Conservation (phyloP, 2,113 vertebrate species). For the Cricetomys ansorgei region DNA sequence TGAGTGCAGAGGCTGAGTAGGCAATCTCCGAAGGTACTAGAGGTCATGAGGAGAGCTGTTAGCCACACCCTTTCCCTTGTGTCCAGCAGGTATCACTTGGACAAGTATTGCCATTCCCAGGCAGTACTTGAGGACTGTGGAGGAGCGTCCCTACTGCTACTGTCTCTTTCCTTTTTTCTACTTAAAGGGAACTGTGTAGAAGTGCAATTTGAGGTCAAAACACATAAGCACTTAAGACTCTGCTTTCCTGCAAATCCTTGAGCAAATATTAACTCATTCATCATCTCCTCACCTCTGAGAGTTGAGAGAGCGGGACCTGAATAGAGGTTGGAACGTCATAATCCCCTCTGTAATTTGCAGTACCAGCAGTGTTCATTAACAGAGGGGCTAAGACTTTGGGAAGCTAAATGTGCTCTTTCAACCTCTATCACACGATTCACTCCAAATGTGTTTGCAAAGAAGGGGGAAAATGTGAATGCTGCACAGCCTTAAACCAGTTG, state of each 20-base stretch:
- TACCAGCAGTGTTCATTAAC: slow-evolving; percentile 65
- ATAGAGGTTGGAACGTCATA: slow-evolving; percentile 55
- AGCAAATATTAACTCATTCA: slow-evolving; percentile 77
- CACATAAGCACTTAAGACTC: slow-evolving; percentile 55
- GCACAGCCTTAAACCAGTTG: not conserved
- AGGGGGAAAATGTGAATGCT: not conserved
- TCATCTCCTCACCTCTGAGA: slow-evolving; percentile 65
- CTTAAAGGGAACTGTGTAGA: slow-evolving; percentile 16
- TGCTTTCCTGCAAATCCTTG: slow-evolving; percentile 68
- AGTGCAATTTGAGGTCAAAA: slow-evolving; percentile 59
- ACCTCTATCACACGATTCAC: slow-evolving; percentile 45
- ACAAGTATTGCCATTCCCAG: not conserved
- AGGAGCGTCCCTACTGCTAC: not conserved
- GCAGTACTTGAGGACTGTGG: not conserved
- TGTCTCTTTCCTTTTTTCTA: not conserved
- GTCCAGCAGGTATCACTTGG: not conserved
- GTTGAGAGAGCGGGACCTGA: slow-evolving; percentile 42
- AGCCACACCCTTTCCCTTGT: too few species aligned
- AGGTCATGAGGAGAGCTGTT: not conserved
- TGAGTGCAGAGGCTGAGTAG: not conserved
- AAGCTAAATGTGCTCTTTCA: slow-evolving; percentile 61
- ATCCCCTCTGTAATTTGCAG: slow-evolving; percentile 73
- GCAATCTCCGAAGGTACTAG: not conserved
- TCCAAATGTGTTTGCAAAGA: slow-evolving; percentile 37
- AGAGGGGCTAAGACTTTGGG: slow-evolving; percentile 59